A percentile compares a stretch with the other conserved stretches of the same genome.
Conservation (phyloP, 2,797 vertebrate genomes). For the Tokudaia muenninki region DNA sequence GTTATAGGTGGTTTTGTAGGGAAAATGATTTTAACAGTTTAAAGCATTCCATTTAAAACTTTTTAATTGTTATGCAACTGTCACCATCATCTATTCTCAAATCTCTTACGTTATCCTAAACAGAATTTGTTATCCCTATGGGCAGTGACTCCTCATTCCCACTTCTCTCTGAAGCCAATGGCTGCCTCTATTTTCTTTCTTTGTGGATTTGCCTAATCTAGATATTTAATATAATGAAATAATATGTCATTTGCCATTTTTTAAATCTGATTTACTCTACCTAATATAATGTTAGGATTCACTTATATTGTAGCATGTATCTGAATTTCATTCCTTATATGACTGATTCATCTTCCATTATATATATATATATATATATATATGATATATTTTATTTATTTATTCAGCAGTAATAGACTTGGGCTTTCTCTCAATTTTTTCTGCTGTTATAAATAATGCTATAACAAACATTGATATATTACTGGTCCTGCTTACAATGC, state of each 20-base stretch:
- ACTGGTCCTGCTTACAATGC: not conserved
- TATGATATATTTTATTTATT: not conserved
- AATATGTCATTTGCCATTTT: not conserved
- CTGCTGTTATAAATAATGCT: not conserved
- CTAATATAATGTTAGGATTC: not conserved
- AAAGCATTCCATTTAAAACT: not conserved
- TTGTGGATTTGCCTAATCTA: not conserved
- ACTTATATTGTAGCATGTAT: not conserved
- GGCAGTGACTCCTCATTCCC: not conserved
- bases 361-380: no score
- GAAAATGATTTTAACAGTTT: not conserved
- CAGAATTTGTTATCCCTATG: not conserved
- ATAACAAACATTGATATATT: not conserved
- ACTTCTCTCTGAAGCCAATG: not conserved
- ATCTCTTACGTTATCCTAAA: not conserved
- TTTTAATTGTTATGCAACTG: not conserved
- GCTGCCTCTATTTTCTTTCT: not conserved
- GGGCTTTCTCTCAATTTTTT: not conserved
- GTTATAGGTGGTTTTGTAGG: not conserved
- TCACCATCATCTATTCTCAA: not conserved
- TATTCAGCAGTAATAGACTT: not conserved
- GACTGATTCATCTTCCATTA: not conserved
- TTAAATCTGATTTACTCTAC: not conserved
- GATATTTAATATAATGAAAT: not conserved
- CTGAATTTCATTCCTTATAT: not conserved